phyloP scores from a whole-genome alignment of 35 echinoderm and acorn worm species.

The Diadema setosum region DNA sequence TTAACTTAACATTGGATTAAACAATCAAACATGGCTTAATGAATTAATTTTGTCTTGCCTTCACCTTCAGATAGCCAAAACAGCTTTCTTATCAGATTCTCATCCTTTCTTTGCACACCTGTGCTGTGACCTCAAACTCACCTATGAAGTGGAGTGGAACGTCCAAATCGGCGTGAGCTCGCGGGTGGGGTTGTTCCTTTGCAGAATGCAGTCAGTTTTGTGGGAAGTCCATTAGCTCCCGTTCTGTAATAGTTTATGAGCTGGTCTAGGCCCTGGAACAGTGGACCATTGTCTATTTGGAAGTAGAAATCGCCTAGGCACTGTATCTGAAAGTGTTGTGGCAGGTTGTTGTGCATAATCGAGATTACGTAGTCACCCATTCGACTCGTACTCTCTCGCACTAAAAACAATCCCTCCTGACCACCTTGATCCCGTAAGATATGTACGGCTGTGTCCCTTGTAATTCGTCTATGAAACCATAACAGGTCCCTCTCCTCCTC shows the following conservation, averaged over 20 bases:
- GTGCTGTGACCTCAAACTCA: neutral
- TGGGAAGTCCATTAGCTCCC: slow-evolving; percentile 54
- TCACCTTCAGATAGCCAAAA: no score
- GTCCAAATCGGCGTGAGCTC: slow-evolving; percentile 31
- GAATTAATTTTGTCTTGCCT: no score
- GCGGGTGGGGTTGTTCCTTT: slow-evolving; percentile 50
- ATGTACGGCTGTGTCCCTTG: slow-evolving; percentile 84
- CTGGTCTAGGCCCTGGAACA: slow-evolving; percentile 58
- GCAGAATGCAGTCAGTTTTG: slow-evolving; percentile 44
- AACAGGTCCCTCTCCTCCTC: slow-evolving; percentile 76
- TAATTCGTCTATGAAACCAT: slow-evolving; percentile 97
- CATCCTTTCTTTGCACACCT: no score
- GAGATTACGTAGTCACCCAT: slow-evolving; percentile 94
- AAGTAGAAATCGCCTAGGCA: slow-evolving; percentile 86
- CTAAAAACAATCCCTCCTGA: slow-evolving; percentile 60
- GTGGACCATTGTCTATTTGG: slow-evolving; percentile 76
- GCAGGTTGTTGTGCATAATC: slow-evolving; percentile 58
- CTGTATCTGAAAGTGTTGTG: slow-evolving; percentile 96
- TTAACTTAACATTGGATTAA: no score
- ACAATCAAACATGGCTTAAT: no score
- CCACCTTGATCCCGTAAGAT: slow-evolving; percentile 66
- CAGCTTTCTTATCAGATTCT: no score
- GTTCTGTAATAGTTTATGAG: slow-evolving; percentile 52
- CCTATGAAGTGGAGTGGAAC: slow-evolving; percentile 68
- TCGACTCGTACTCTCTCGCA: slow-evolving; percentile 78